Percentiles rank a stretch among this genome's conserved stretches.
Evolutionary conservation across 2,888 invertebrate species (phyloP).

Genomic region (Tipula lateralis): DNA sequence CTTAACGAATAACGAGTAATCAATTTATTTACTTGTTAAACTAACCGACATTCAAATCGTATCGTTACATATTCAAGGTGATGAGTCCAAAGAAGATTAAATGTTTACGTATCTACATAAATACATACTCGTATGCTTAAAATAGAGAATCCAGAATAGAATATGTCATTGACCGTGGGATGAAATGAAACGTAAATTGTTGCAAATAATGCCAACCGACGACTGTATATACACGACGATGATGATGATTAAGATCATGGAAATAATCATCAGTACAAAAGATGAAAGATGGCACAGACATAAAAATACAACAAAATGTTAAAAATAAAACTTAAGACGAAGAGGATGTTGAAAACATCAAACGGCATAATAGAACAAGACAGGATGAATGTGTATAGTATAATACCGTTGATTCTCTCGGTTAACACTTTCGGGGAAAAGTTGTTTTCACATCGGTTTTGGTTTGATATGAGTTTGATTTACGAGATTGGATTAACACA

Average conservation of each 20-base stretch:
- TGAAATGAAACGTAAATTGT: not conserved
- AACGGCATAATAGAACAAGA: not conserved
- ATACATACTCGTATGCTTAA: too few species aligned
- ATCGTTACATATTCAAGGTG: not conserved
- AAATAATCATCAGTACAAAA: not conserved
- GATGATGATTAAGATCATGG: constrained; percentile 7
- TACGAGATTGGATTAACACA: not conserved
- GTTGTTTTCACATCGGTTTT: not conserved
- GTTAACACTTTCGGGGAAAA: not conserved
- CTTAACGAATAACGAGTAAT: too few species aligned
- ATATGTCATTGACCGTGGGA: constrained; percentile 24
- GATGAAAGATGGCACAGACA: not conserved
- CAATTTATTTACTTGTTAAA: not conserved
- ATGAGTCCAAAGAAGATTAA: not conserved
- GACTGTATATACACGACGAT: not conserved
- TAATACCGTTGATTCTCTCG: not conserved
- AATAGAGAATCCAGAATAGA: not conserved
- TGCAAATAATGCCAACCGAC: not conserved
- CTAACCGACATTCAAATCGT: not conserved
- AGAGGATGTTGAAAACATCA: constrained; percentile 5
- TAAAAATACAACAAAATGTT: not conserved
- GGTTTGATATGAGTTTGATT: not conserved
- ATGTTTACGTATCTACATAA: not conserved
- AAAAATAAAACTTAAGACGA: not conserved
- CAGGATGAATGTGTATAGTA: not conserved